phyloP scores from a whole-genome alignment of 35 echinoderm and acorn worm species.

The Lytechinus variegatus region DNA sequence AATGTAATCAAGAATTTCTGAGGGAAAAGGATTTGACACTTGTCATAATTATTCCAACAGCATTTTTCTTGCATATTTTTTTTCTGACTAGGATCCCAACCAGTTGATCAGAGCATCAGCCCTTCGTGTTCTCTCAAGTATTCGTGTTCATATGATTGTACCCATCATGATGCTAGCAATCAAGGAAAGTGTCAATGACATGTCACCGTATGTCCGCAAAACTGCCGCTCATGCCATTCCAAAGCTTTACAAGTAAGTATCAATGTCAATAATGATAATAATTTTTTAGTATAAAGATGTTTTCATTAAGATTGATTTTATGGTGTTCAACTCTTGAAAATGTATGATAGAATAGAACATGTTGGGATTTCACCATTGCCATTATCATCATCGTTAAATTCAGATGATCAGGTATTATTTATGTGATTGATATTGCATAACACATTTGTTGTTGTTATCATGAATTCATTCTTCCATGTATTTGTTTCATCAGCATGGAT shows the following conservation, averaged over 20 bases:
- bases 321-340: background rate
- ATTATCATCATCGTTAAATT: no score
- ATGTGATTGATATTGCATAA: no score
- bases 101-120: conserved; percentile 98
- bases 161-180: conserved; percentile 99
- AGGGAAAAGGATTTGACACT: background rate
- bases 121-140: conserved; percentile 91
- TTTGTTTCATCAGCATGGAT: conserved; percentile 76
- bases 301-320: background rate
- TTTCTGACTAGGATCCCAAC: conserved; percentile 85
- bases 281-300: no score
- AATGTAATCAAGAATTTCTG: no score
- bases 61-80: background rate
- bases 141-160: conserved; percentile 94
- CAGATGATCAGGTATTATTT: background rate
- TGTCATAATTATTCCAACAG: background rate
- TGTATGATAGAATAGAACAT: background rate
- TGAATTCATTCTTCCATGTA: background rate
- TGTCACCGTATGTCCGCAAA: conserved; percentile 97
- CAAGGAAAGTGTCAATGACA: conserved; percentile 98
- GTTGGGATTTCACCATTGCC: background rate
- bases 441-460: no score
- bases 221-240: conserved; percentile 99
- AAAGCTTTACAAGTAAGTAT: conserved; percentile 93
- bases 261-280: background rate